Conservation (phyloP, 2,797 vertebrate species). For the Todus mexicanus region DNA sequence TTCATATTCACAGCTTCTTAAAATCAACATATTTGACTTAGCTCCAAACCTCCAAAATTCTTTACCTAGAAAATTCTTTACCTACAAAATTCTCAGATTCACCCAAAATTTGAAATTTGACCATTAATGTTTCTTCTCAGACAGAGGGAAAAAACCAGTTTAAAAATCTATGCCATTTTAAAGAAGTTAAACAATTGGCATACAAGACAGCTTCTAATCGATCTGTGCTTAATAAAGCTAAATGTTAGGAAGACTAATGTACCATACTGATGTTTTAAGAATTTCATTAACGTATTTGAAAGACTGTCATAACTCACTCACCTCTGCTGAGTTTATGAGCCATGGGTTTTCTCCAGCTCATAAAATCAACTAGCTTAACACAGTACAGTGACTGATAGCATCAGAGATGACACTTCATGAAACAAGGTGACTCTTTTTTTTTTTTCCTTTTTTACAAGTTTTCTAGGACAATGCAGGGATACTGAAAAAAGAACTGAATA, state of each 20-base stretch:
- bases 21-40: not conserved
- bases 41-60: not conserved
- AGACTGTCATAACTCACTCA: conserved; percentile 76
- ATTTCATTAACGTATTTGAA: conserved; percentile 75
- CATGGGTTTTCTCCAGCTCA: conserved; percentile 69
- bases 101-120: not conserved
- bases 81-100: not conserved
- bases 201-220: conserved; percentile 59
- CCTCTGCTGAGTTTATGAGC: conserved; percentile 77
- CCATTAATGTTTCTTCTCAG: not conserved
- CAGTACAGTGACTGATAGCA: conserved; percentile 63
- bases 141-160: not conserved
- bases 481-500: conserved; percentile 10
- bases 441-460: not conserved
- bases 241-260: conserved; percentile 79
- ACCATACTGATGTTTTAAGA: conserved; percentile 76
- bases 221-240: conserved; percentile 76
- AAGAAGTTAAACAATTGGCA: conserved; percentile 62
- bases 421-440: conserved; percentile 72
- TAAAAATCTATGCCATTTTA: conserved; percentile 41
- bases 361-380: conserved; percentile 74
- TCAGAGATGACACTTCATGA: conserved; percentile 53
- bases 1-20: not conserved
- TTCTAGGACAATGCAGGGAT: conserved; percentile 19
- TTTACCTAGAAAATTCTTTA: not conserved